phyloP scores from a whole-genome alignment of 1,140 invertebrate genomes.

The Cherax quadricarinatus region DNA sequence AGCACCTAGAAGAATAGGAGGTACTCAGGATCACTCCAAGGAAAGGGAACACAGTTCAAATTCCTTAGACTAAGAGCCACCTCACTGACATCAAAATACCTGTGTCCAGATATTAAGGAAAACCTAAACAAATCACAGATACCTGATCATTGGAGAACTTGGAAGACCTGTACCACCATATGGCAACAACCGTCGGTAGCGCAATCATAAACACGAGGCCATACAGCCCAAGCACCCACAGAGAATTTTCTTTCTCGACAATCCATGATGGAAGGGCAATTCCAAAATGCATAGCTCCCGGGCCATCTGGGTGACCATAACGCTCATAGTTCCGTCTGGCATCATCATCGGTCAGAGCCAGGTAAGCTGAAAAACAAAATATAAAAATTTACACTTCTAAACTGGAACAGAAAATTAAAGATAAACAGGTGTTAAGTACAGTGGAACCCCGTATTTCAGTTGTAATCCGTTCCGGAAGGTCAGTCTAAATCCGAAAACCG shows the following conservation, averaged over 20 bases:
- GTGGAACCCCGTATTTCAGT: no score
- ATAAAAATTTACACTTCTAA: no score
- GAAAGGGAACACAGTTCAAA: no score
- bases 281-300: conserved; percentile 98
- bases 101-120: no score
- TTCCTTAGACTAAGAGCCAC: no score
- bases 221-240: conserved; percentile 97
- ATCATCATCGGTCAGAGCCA: conserved; percentile 96
- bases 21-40: no score
- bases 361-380: conserved; percentile 79
- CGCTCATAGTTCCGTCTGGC: conserved; percentile 98
- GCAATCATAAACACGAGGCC: conserved; percentile 97
- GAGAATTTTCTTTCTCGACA: conserved; percentile 99
- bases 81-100: no score
- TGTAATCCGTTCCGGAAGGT: no score
- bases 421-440: no score
- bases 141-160: conserved; percentile 96
- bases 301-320: conserved; percentile 99
- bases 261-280: conserved; percentile 99
- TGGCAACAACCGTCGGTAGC: conserved; percentile 81
- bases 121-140: conserved; percentile 43
- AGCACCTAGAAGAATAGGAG: no score
- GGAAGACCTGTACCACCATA: conserved; percentile 99
- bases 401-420: no score
- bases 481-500: no score